A percentile compares a stretch with the other conserved stretches of the same genome.
Evolutionary conservation across 2,888 invertebrate genomes (phyloP).

Genomic region (Conops quadrifasciatus): DNA sequence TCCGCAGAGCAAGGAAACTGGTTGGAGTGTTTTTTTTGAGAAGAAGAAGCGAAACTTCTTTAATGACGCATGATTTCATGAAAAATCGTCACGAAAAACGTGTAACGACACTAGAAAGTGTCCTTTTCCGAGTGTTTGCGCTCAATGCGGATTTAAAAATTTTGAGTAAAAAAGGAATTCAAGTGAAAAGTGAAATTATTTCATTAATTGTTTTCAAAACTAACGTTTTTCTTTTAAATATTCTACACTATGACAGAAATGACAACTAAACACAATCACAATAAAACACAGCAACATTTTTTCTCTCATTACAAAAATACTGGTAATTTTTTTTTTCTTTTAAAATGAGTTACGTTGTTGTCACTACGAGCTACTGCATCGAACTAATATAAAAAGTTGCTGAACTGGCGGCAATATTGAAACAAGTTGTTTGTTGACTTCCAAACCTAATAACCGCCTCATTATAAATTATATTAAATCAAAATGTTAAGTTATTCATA

Average conservation of each 20-base stretch:
- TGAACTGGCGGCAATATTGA: not conserved
- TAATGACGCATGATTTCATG: too few relatives aligned
- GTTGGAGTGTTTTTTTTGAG: too few relatives aligned
- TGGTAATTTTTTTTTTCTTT: too few relatives aligned
- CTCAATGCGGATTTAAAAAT: too few relatives aligned
- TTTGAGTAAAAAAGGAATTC: not conserved
- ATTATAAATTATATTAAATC: too few relatives aligned
- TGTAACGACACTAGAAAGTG: too few relatives aligned
- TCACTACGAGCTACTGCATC: slow-evolving; percentile 1
- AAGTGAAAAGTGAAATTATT: not conserved
- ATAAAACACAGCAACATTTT: not conserved
- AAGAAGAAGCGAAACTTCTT: too few relatives aligned
- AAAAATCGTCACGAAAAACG: too few relatives aligned
- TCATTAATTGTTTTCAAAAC: not conserved
- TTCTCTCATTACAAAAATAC: not conserved
- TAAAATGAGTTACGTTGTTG: slow-evolving; percentile 2
- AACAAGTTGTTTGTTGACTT: not conserved
- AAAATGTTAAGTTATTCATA: too few relatives aligned
- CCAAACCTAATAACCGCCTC: too few relatives aligned
- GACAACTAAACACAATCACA: not conserved
- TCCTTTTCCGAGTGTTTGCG: too few relatives aligned
- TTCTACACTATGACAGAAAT: not conserved
- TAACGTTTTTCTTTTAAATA: slow-evolving; percentile 37
- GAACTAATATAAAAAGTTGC: slow-evolving; percentile 12
- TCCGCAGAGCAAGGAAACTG: too few relatives aligned